Evolutionary conservation across 2,113 vertebrate species (phyloP), one percentile per base, ranked within the genome.

Genomic region (Ciconia boyciana): DNA sequence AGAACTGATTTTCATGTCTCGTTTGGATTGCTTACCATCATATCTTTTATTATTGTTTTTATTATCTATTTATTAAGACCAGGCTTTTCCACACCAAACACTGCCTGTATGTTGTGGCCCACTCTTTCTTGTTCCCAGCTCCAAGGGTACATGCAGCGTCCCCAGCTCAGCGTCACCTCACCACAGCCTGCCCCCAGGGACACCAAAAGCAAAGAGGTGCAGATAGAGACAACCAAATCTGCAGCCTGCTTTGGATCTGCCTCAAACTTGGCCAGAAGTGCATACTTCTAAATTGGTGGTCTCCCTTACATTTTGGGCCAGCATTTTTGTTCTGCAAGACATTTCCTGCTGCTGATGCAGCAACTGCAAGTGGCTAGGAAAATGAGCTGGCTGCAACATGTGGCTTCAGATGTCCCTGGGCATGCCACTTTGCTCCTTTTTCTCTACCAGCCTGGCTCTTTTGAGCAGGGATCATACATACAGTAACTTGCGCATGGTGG

Each of bases 381-480:
- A 58, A 65, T 14, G 25, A 21, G 10, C 34, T 28, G 20, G 31
- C 46, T 39, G 32, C 1, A 2, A 54, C 26, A 69, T 2, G 1
- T 17, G 28, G 25, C 5, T 61, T 61, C 48, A 36, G 16, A 16
- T 49, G 46, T 43, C 48, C 26, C 57, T 60, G n/a, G 21, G 5
- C 39, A 32, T 13, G 13, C 4, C 36, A 17, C 9, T 58, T 58
- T 17, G 11, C 64, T 87, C n/a, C 13, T 19, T 72, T 65, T 25
- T 36, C 13, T 20, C 70, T 48, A 7, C 6, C 39, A 36, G 48
- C 19, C 41, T 0, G 0, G 10, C 19, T 44, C 24, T 52, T 51
- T 16, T 6, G 6, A 54, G 26, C 52, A 49, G 14, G 22, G 11
- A 9, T 51, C 6, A 1, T n/a, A n/a, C 0, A 1, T 17, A 46